Evolutionary conservation across 1,140 invertebrate genomes (phyloP).

Genomic region (Papilio dardanus): DNA sequence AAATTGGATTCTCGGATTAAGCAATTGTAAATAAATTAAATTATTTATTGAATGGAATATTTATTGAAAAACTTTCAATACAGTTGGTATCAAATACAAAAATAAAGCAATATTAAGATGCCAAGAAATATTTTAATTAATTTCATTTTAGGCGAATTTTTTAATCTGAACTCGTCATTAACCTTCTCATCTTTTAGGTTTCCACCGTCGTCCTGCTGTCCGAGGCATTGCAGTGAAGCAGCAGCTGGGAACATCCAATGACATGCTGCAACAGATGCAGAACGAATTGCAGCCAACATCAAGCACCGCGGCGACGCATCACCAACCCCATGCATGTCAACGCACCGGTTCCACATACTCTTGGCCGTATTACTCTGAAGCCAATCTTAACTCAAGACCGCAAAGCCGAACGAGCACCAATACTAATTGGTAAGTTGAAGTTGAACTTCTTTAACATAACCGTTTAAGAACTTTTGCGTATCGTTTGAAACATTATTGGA

Average conservation of each 20-base stretch:
- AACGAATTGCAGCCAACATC: slow-evolving; percentile 85
- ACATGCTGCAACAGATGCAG: slow-evolving; percentile 92
- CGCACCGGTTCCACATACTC: slow-evolving; percentile 81
- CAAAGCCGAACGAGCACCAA: slow-evolving; percentile 68
- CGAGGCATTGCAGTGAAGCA: slow-evolving; percentile 84
- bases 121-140: not conserved
- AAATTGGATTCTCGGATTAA: too few relatives aligned
- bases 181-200: too few relatives aligned
- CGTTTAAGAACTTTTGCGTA: not conserved
- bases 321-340: slow-evolving; percentile 76
- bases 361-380: slow-evolving; percentile 86
- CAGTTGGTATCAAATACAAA: not conserved
- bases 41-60: too few relatives aligned
- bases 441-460: not conserved
- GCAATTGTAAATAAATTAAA: too few relatives aligned
- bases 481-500: not conserved
- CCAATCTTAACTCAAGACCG: slow-evolving; percentile 77
- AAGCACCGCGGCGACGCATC: slow-evolving; percentile 68
- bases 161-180: too few relatives aligned
- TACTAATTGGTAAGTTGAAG: slow-evolving; percentile 63
- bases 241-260: slow-evolving; percentile 89
- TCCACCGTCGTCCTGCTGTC: slow-evolving; percentile 93
- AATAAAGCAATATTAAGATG: not conserved
- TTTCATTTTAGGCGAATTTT: too few relatives aligned
- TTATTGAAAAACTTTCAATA: too few relatives aligned